These are phyloP conservation scores for Notamacropus eugenii DNA, from an alignment of 2,797 vertebrate genomes.

Conservation along the genomic window DNA sequence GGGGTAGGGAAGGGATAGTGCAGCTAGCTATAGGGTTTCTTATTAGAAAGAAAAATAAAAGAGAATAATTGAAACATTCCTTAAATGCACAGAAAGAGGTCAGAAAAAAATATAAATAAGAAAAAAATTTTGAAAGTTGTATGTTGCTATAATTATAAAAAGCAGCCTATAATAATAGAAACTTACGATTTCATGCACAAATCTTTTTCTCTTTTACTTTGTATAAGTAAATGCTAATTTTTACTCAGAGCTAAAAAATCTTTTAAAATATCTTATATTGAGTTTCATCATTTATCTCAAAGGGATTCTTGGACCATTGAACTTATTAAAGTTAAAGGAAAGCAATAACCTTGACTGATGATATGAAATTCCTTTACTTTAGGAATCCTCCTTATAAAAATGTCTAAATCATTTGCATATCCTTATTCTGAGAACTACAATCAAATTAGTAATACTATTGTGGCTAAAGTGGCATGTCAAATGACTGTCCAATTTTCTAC, in stretches of 20 bases:
- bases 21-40: not conserved
- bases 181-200: not conserved
- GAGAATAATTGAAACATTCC: not conserved
- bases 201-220: not conserved
- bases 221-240: not conserved
- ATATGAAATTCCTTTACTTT: not conserved
- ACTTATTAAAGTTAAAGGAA: conserved; percentile 39
- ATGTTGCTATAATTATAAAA: not conserved
- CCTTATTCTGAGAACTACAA: not conserved
- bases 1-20: not conserved
- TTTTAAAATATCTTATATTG: not conserved
- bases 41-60: not conserved
- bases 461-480: not conserved
- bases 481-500: not conserved
- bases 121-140: not conserved
- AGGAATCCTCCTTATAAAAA: not conserved
- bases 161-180: not conserved
- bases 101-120: not conserved
- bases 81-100: not conserved
- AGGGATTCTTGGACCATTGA: not conserved
- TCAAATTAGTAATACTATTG: not conserved
- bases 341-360: not conserved
- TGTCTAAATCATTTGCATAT: not conserved
- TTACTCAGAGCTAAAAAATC: not conserved
- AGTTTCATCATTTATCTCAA: not conserved